Conservation (phyloP, 2,888 invertebrate species). For the Spodoptera exigua region DNA sequence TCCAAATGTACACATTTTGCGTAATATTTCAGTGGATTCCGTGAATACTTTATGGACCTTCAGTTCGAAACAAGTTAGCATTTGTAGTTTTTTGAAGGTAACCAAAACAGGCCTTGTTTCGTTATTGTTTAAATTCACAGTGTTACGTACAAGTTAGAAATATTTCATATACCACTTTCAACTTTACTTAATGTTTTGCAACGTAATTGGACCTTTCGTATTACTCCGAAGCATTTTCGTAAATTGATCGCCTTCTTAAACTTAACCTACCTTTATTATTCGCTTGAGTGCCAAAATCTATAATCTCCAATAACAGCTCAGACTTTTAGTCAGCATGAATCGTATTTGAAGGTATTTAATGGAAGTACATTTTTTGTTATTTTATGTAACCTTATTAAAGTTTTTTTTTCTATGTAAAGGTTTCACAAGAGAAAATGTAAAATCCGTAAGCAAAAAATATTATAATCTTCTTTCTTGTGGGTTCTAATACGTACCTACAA, state of each 20-base stretch:
- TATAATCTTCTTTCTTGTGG: slow-evolving; percentile 1
- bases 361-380: no score
- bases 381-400: no score
- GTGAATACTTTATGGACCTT: slow-evolving; percentile 18
- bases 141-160: no score
- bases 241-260: slow-evolving; percentile 5
- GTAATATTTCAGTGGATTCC: slow-evolving; percentile 24
- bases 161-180: no score
- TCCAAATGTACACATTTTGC: slow-evolving; percentile 25
- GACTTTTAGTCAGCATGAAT: slow-evolving; percentile 13
- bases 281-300: slow-evolving; percentile 9
- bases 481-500: background rate
- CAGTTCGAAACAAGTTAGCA: no score
- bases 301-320: background rate
- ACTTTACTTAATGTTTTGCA: no score
- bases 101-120: no score
- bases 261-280: slow-evolving; percentile 15
- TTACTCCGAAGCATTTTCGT: background rate
- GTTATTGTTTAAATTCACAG: no score
- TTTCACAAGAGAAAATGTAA: background rate
- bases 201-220: no score
- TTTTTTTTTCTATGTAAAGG: no score
- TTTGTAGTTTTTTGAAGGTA: no score
- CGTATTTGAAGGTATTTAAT: no score
- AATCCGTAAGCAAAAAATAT: slow-evolving; percentile 1